Base-by-base conservation (phyloP, 2,888 invertebrate species). In the Eumerus sabulonum region DNA sequence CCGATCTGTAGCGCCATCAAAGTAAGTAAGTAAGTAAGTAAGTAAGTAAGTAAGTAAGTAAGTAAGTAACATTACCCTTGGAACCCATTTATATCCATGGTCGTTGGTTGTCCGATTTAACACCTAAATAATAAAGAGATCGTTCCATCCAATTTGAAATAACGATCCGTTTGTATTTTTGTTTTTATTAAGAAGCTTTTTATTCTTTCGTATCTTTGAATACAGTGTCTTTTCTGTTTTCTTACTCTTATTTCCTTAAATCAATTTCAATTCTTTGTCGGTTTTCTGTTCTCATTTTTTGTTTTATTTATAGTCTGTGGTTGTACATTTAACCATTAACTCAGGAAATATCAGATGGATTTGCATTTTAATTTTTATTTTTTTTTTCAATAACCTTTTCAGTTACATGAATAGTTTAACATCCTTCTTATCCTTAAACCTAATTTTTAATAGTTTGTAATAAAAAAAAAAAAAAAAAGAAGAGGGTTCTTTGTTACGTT, bases 131-230 rank as follows among this genome's bases (percentile, higher is more conserved):
- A n/a, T n/a, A n/a, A n/a, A n/a, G n/a, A n/a, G n/a, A n/a, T n/a
- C n/a, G n/a, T 27, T 27, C 27, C 27, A 27, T 27, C 27, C 3
- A 27, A 27, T 27, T 27, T 27, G 27, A 27, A 27, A 7, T 7
- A 27, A 27, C 27, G 7, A 27, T 2, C 7, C 3, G 3, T 27
- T 27, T 4, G 2, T 27, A 7, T 27, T 47, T 62, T 63, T 48
- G 45, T 68, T 76, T 79, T 54, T 74, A 74, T 60, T 77, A 63
- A 77, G 77, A 77, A 77, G 76, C 76, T 68, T 77, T 77, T 73
- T 73, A 77, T 73, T 77, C 68, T 44, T 45, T 60, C 64, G 73
- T 79, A 70, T 70, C 56, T 74, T 64, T 35, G 59, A 68, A 74
- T 74, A 79, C 77, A 74, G 68, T 73, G 47, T 56, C 35, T 42